Evolutionary conservation across 2,113 vertebrate genomes (phyloP), one percentile per base, ranked within the genome.

Genomic region (Himantopus leucocephalus): DNA sequence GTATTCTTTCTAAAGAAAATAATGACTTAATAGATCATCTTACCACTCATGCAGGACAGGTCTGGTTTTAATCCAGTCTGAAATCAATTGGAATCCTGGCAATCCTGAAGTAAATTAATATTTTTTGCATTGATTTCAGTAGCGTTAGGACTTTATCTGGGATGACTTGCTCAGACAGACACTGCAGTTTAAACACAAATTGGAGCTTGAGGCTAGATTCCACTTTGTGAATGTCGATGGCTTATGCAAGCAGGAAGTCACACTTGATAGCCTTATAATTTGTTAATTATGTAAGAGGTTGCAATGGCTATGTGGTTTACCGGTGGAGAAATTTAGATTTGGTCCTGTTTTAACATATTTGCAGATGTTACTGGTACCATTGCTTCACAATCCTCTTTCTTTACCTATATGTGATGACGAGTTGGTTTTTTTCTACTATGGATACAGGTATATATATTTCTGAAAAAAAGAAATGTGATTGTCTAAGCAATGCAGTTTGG

Each of bases 221-320:
- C 19, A 24, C 37, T 66, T 50, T 8, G 29, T 92, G 72, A 92
- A 50, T 76, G 43, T 55, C 5, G 5, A 53, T 70, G 37, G 62
- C 9, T 83, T 91, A 70, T 74, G 52, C 80, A 86, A 86, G 23
- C 12, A 74, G 27, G 34, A 89, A 91, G 29, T 75, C 60, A 75
- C 32, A 60, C 17, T 43, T 84, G 37, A 59, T 74, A 86, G 52
- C 15, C 35, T 77, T 92, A 26, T 53, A 80, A 77, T 77, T 80
- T 81, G 22, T 89, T 86, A 71, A 74, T 94, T 90, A 77, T 30
- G 10, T 39, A 63, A 58, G 48, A 79, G 17, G 4, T 41, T 91
- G 14, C n/a, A 64, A 63, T 1, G 5, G 17, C 39, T 64, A 22
- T 0, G 0, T 84, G 18, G 12, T 74, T 89, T 63, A 75, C 6